Conservation (phyloP, 1,140 invertebrate species). For the Orchesella cincta region DNA sequence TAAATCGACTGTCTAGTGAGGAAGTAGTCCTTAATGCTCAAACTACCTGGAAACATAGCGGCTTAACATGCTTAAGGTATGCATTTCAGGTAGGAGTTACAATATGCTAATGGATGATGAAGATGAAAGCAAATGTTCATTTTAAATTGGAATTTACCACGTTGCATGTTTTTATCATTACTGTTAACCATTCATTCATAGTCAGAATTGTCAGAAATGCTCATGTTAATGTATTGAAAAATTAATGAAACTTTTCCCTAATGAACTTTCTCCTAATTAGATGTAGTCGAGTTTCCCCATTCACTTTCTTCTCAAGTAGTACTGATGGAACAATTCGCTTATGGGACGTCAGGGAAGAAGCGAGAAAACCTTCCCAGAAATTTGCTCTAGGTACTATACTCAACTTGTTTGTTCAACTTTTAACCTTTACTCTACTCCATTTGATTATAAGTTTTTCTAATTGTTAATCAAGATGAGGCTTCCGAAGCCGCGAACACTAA, state of each 20-base stretch:
- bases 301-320: slow-evolving; percentile 38
- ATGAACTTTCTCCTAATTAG: slow-evolving; percentile 28
- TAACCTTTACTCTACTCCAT: too few species aligned
- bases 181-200: background rate
- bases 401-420: too few species aligned
- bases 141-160: too few species aligned
- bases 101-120: too few species aligned
- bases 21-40: background rate
- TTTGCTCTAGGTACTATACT: slow-evolving; percentile 40
- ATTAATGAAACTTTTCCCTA: too few species aligned
- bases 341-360: slow-evolving; percentile 41
- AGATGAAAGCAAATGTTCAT: too few species aligned
- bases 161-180: too few species aligned
- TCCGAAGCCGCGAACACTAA: too few species aligned
- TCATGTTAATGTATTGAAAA: too few species aligned
- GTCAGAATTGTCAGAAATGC: background rate
- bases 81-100: too few species aligned
- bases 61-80: slow-evolving; percentile 42
- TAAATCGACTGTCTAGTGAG: background rate
- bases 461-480: too few species aligned
- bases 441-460: too few species aligned
- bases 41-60: slow-evolving; percentile 17
- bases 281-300: slow-evolving; percentile 41
- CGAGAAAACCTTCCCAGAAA: slow-evolving; percentile 37
- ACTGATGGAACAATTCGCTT: slow-evolving; percentile 41